Evolutionary conservation across 2,888 invertebrate genomes (phyloP).

Genomic region (Didymodactylos carnosus): DNA sequence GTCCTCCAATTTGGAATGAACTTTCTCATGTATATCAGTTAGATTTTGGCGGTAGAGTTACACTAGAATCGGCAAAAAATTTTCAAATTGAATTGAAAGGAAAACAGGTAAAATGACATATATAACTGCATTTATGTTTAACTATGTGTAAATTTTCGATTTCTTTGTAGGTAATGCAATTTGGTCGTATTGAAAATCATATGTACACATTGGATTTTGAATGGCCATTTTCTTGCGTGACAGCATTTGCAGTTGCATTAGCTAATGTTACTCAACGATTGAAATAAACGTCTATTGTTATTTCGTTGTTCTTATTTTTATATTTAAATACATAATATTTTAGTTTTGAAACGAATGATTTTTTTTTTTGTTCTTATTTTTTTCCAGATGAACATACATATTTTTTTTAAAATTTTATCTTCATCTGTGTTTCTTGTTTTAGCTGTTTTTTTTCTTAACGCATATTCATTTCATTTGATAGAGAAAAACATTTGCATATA

Average conservation of each 20-base stretch:
- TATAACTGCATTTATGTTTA: background rate
- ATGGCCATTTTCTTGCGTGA: constrained; percentile 89
- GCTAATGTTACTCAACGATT: constrained; percentile 84
- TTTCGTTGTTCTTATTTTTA: constrained; percentile 21
- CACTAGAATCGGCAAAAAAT: constrained; percentile 96
- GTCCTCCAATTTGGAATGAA: constrained; percentile 95
- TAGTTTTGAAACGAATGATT: too few relatives aligned
- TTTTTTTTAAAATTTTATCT: too few relatives aligned
- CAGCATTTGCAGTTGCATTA: constrained; percentile 91
- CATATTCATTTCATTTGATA: too few relatives aligned
- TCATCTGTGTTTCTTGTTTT: too few relatives aligned
- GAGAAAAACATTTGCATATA: too few relatives aligned
- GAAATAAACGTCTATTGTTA: constrained; percentile 52
- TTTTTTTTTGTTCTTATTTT: background rate
- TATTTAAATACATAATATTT: too few relatives aligned
- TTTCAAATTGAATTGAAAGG: constrained; percentile 93
- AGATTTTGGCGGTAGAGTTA: constrained; percentile 94
- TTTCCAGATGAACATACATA: too few relatives aligned
- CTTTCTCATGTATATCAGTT: constrained; percentile 94
- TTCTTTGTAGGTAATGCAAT: constrained; percentile 52
- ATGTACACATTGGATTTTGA: constrained; percentile 96
- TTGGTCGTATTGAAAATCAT: constrained; percentile 90
- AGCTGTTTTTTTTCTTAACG: too few relatives aligned
- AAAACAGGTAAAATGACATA: constrained; percentile 53
- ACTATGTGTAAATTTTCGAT: background rate